Evolutionary conservation across 2,888 invertebrate genomes (phyloP), one percentile per base, ranked within the genome.

Genomic region (Athetis lepigone): DNA sequence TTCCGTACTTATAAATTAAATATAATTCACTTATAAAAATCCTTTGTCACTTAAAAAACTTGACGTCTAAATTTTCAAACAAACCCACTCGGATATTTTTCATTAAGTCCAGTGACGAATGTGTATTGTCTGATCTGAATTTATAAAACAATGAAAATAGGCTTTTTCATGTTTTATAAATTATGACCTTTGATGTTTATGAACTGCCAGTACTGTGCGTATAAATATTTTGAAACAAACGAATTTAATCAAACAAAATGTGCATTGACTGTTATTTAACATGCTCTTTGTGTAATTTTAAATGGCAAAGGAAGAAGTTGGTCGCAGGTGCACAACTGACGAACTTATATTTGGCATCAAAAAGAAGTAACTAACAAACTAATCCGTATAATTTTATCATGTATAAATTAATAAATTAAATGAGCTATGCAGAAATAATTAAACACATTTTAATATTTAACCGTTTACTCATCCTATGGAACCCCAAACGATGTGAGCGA

Each of bases 401-500:
- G 6, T 13, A n/a, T 25, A 2, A 21, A 8, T 9, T n/a, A n/a
- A 9, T 8, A 29, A 19, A 42, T 42, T 21, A 21, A 21, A 13
- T 21, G 2, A 27, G 2, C 4, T 0, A 0, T 13, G 19, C 8
- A 6, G 9, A 8, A n/a, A 37, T 18, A 4, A 36, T 11, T 36
- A n/a, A 47, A 27, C 36, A 18, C 13, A 36, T 51, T 63, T 8
- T 3, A 23, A 16, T 37, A 19, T 0, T 18, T 1, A n/a, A 46
- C 1, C 7, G 18, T 39, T 19, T 50, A 9, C 40, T 40, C 6
- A 46, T 45, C 7, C n/a, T 42, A 62, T 60, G 63, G 77, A 75
- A 80, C 81, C 68, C 80, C 55, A 81, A 70, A 19, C 29, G 55
- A 21, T 46, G 65, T 70, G 66, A 80, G 73, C 69, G 71, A 80